A percentile compares a stretch with the other conserved stretches of the same genome.
phyloP scores from a whole-genome alignment of 53 echinoderm and acorn worm species.

The Patiria pectinifera region DNA sequence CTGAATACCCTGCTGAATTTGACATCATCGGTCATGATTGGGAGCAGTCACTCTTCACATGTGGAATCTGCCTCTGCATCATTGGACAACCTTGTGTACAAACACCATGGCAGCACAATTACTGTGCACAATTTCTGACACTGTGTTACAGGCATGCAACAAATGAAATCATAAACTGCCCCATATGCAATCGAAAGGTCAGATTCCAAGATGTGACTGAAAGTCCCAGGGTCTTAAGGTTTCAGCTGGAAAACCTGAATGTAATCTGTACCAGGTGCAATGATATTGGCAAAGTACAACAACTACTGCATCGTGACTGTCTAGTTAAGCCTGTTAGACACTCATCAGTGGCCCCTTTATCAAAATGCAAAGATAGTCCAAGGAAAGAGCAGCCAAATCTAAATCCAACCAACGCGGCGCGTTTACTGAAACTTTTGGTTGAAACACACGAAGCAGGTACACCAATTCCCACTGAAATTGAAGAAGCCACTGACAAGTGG shows the following conservation, averaged over 20 bases:
- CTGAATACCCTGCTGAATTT: background rate
- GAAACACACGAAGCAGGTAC: constrained; percentile 1
- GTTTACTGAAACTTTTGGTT: background rate
- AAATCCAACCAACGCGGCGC: background rate
- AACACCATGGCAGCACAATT: constrained; percentile 40
- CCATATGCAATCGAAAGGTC: background rate
- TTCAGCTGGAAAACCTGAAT: constrained; percentile 11
- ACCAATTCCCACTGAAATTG: constrained; percentile 24
- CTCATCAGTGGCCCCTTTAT: too few relatives aligned
- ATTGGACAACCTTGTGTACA: background rate
- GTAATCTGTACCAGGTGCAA: constrained; percentile 4
- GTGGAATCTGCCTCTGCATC: background rate
- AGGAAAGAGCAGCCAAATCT: background rate
- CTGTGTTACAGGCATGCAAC: background rate
- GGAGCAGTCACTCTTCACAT: background rate
- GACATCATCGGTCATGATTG: constrained; percentile 30
- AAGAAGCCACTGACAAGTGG: constrained; percentile 38
- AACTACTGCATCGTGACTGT: background rate
- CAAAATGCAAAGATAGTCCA: too few relatives aligned
- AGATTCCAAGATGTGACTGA: background rate
- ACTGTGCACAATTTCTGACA: constrained; percentile 19
- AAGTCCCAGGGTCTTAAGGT: constrained; percentile 4
- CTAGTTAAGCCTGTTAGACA: too few relatives aligned
- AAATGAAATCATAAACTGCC: background rate
- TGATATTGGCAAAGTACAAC: background rate